Evolutionary conservation across 2,113 vertebrate species (phyloP), one percentile per base, ranked within the genome.

Genomic region (Xenus cinereus): DNA sequence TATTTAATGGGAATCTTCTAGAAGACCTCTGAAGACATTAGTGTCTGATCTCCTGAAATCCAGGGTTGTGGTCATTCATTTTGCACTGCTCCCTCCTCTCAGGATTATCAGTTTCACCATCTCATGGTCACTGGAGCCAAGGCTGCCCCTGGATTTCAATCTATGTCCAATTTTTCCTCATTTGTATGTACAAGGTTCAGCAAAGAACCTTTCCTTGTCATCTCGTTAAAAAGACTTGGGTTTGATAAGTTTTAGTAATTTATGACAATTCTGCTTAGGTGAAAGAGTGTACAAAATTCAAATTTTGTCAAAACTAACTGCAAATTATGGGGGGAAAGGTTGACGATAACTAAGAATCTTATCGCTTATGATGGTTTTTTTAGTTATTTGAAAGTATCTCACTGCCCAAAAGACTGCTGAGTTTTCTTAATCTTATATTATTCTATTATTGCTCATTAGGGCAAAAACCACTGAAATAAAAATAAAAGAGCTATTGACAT

Each of bases 351-450:
- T 41, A 68, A 63, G n/a, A 84, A 76, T 90, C 41, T 5, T 28
- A 12, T 19, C 0, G 7, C 0, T 23, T 74, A 22, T 78, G 10
- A 37, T 13, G 0, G 0, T 5, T 32, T 32, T 75, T 66, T 67
- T 56, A 14, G 3, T 62, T 62, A 19, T 12, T 80, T 80, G 27
- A 7, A 75, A 71, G 9, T 46, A 62, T 37, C 16, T 76, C 19
- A 56, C 2, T 2, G 0, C 14, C 6, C 4, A 57, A 28, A 84
- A 30, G 7, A 32, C 22, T 43, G 9, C 16, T 22, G 48, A 22
- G 48, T 51, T 15, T 43, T 62, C 59, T 43, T 3, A 15, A 39
- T 51, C 67, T 67, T 45, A 16, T 6, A 82, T 45, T 51, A 27
- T 41, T 66, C 4, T 27, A 6, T 51, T 63, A 43, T 53, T 74